phyloP scores from a whole-genome alignment of 2,797 vertebrate species.

The Anisognathus igniventris region DNA sequence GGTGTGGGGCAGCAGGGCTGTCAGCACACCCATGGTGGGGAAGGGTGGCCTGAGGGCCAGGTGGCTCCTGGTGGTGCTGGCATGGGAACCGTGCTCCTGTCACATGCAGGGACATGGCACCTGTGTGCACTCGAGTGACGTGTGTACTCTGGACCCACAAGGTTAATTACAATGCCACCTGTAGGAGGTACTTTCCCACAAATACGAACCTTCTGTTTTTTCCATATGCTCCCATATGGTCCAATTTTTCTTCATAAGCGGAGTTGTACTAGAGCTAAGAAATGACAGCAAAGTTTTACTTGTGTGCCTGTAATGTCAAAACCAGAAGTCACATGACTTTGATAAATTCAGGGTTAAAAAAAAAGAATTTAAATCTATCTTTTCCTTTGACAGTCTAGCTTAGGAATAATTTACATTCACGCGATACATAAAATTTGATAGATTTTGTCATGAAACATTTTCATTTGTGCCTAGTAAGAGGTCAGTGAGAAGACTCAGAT shows the following conservation, averaged over 20 bases:
- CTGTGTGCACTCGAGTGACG: not conserved
- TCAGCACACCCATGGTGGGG: rapidly evolving
- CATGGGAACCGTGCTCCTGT: not conserved
- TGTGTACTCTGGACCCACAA: not conserved
- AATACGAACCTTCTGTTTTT: constrained; percentile 31
- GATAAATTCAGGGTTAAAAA: not conserved
- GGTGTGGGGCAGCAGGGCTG: rapidly evolving
- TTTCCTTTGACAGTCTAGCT: not conserved
- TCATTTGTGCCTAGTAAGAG: constrained; percentile 36
- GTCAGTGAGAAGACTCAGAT: constrained; percentile 31
- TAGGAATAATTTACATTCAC: constrained; percentile 16
- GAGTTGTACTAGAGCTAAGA: not conserved
- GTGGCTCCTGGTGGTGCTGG: not conserved
- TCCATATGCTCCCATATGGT: constrained; percentile 34
- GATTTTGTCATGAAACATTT: constrained; percentile 39
- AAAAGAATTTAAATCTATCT: not conserved
- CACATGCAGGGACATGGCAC: not conserved
- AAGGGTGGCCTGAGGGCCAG: not conserved
- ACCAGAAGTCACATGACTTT: not conserved
- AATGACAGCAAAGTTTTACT: not conserved
- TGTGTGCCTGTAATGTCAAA: not conserved
- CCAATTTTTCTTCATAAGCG: not conserved
- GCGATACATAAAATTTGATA: constrained; percentile 52
- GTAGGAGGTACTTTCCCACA: not conserved
- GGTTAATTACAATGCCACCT: constrained; percentile 29